These are phyloP conservation scores for Aegypius monachus DNA, from an alignment of 2,113 vertebrate species.

Conservation along the genomic window DNA sequence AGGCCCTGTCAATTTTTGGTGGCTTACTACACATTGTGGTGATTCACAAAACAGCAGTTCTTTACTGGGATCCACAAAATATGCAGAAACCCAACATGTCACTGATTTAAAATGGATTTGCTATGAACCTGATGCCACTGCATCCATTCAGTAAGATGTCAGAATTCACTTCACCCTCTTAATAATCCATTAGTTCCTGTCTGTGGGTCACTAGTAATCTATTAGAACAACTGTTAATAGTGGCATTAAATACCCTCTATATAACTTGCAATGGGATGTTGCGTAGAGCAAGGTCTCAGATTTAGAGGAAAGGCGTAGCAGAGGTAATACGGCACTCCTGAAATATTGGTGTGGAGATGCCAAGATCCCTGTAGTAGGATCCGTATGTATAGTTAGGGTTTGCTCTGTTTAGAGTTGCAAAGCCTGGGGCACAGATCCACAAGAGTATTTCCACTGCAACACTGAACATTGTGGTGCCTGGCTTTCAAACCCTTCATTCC, in stretches of 20 bases:
- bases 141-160: background rate
- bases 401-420: background rate
- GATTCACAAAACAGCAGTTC: background rate
- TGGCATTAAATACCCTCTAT: background rate
- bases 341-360: background rate
- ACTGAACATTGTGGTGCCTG: background rate
- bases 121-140: background rate
- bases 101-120: background rate
- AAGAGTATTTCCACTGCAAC: background rate
- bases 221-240: background rate
- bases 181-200: background rate
- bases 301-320: background rate
- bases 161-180: background rate
- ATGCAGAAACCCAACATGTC: background rate
- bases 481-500: slow-evolving; percentile 33
- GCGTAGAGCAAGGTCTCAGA: background rate
- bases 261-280: background rate
- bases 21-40: background rate
- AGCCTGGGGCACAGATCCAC: background rate
- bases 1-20: background rate
- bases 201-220: background rate
- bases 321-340: background rate
- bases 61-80: background rate
- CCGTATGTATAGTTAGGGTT: background rate
- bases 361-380: background rate